Conservation (phyloP, 1,140 invertebrate species). For the Drosophila tropicalis region DNA sequence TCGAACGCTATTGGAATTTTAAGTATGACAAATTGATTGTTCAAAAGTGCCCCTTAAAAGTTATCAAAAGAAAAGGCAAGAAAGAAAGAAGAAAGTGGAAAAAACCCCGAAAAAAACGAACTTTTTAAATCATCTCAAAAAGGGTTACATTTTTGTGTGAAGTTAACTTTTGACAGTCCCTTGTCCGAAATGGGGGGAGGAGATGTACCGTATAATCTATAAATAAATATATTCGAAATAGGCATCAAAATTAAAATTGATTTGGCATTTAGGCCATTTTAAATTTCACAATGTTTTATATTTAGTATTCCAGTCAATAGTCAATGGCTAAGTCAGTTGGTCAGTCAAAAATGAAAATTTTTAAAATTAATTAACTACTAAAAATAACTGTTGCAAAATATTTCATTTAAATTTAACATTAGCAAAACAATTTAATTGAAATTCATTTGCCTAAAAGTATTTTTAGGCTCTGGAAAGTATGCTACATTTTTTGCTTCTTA, state of each 20-base stretch:
- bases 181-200: neutral
- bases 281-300: too few species aligned
- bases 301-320: too few species aligned
- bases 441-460: neutral
- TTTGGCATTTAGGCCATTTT: too few species aligned
- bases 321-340: too few species aligned
- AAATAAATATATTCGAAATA: neutral
- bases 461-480: neutral
- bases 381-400: too few species aligned
- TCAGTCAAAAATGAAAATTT: too few species aligned
- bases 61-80: slow-evolving; percentile 23
- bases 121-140: neutral
- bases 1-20: slow-evolving; percentile 33
- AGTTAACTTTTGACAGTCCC: neutral
- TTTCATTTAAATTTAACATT: neutral
- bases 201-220: neutral
- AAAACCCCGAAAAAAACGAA: neutral
- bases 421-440: neutral
- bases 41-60: slow-evolving; percentile 29
- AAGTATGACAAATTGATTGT: slow-evolving; percentile 43
- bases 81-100: neutral
- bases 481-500: neutral
- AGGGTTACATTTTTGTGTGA: slow-evolving; percentile 2
- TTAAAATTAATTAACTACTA: too few species aligned
- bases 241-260: too few species aligned